Base-by-base conservation (phyloP, 2,888 invertebrate genomes). In the Drosophila limbata region DNA sequence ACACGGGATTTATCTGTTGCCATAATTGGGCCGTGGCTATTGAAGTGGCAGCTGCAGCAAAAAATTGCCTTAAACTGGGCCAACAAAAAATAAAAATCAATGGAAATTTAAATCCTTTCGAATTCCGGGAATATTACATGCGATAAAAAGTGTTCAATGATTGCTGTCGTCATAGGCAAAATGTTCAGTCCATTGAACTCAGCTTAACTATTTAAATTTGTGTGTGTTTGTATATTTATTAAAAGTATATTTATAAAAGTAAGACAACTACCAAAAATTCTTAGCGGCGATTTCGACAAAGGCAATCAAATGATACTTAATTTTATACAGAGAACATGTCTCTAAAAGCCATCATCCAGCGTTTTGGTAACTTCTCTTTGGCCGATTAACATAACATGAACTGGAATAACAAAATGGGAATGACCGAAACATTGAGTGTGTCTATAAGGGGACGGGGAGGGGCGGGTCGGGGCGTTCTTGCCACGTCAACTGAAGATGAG, bases 251-350 rank as follows among this genome's bases (percentile, higher is more conserved):
- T n/a, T n/a, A n/a, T 67, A 68, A 70, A 71, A 78, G 70, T 83
- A 79, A 69, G 60, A 73, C 68, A 67, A 75, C 51, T 15, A 57
- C 48, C 28, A 55, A 51, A 44, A 70, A 76, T 77, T 69, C 77
- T 78, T 75, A 50, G 73, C 69, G 76, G 69, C 73, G 73, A 69
- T 62, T 69, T 62, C 44, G 68, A 83, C 81, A 85, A 79, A 73
- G 71, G 74, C 84, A 86, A 86, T 74, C 85, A 80, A 86, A 81
- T 73, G 75, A 75, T 79, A 76, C 75, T 83, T 85, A 88, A 85
- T 84, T 83, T 84, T 88, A 84, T 85, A 81, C 81, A 85, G 71
- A 79, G 84, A 85, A 86, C 77, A 86, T 86, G 86, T 83, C 76
- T 79, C 73, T 72, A 71, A 67, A 57, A 63, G 59, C 69, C 69